Percentiles rank a stretch among this genome's conserved stretches.
Evolutionary conservation across 2,888 invertebrate species (phyloP).

Genomic region (Coelopa pilipes): DNA sequence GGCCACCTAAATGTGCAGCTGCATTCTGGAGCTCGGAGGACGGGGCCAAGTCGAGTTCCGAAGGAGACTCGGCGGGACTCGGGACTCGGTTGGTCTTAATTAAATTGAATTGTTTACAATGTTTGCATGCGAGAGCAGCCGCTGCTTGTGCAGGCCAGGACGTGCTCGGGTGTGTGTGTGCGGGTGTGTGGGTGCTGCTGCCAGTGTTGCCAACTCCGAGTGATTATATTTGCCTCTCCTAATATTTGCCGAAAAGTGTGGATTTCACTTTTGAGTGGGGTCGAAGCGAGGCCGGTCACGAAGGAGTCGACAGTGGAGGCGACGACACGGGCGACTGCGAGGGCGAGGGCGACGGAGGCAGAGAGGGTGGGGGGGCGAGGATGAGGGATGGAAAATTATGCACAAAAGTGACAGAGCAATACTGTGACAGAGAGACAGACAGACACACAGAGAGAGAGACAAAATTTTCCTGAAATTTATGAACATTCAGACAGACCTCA

Average conservation of each 20-base stretch:
- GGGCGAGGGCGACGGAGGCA: not conserved
- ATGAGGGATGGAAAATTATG: no score
- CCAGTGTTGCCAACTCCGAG: constrained; percentile 15
- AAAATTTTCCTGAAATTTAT: no score
- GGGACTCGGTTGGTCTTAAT: constrained; percentile 27
- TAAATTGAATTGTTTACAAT: constrained; percentile 39
- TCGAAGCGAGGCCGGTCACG: not conserved
- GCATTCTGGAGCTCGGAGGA: no score
- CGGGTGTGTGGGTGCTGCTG: not conserved
- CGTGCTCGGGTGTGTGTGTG: constrained; percentile 2
- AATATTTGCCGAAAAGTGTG: constrained; percentile 35
- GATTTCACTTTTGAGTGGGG: constrained; percentile 27
- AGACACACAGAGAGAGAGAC: no score
- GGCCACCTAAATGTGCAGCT: no score
- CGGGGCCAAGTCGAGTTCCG: not conserved
- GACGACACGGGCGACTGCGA: not conserved
- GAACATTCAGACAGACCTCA: no score
- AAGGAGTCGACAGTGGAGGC: no score
- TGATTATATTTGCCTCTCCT: constrained; percentile 23
- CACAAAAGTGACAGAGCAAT: no score
- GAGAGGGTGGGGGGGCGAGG: not conserved
- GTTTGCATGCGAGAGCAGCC: not conserved
- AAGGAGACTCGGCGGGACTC: not conserved
- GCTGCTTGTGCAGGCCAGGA: not conserved
- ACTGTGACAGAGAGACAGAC: no score